phyloP scores from a whole-genome alignment of 2,888 invertebrate genomes.

The Agapetus fuscipes region DNA sequence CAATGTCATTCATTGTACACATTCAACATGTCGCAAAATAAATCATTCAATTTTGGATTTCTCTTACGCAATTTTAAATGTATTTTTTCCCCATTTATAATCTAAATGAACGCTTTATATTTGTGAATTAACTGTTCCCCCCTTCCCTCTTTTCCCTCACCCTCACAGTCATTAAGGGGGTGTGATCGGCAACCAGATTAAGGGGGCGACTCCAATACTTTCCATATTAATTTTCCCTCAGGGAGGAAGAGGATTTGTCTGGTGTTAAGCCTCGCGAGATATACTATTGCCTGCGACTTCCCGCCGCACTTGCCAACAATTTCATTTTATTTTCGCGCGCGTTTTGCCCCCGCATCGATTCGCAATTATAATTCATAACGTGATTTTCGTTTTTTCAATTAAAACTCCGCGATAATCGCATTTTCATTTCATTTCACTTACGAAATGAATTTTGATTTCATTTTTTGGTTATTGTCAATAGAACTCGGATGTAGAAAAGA shows the following conservation, averaged over 20 bases:
- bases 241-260: slow-evolving; percentile 6
- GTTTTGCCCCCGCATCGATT: neutral
- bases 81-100: no score
- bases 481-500: no score
- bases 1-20: no score
- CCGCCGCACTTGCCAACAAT: neutral
- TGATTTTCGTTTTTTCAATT: slow-evolving; percentile 9
- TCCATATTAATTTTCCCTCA: slow-evolving; percentile 7
- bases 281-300: slow-evolving; percentile 7
- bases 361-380: slow-evolving; percentile 15
- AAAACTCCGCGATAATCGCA: slow-evolving; percentile 5
- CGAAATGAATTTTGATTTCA: no score
- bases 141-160: slow-evolving; percentile 3
- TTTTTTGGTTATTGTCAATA: no score
- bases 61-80: no score
- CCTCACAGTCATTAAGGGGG: slow-evolving; percentile 11
- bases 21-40: no score
- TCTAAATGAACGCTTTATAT: slow-evolving; percentile 10
- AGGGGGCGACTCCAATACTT: slow-evolving; percentile 1
- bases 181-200: slow-evolving; percentile 20
- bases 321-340: neutral
- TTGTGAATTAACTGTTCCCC: slow-evolving; percentile 11
- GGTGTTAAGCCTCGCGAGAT: slow-evolving; percentile 2
- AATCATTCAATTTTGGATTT: no score
- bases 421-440: slow-evolving; percentile 1